A percentile compares a stretch with the other conserved stretches of the same genome.
These are phyloP conservation scores for Apoda limacodes DNA, from an alignment of 2,888 invertebrate species.

Conservation along the genomic window DNA sequence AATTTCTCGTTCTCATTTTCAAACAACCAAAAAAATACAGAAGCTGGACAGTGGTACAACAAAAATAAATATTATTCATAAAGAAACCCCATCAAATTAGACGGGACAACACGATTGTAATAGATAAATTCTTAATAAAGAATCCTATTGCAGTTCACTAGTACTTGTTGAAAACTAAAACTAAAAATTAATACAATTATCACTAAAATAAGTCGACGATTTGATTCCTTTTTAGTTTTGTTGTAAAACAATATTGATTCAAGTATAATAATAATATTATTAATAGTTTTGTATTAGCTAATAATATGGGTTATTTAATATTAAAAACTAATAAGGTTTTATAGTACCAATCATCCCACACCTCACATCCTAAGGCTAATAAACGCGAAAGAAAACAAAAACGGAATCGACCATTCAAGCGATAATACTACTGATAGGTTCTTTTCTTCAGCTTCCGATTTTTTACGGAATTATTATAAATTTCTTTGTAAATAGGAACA, in stretches of 20 bases:
- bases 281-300: conserved; percentile 36
- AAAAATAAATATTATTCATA: too few species aligned
- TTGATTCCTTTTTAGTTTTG: conserved; percentile 28
- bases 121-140: too few species aligned
- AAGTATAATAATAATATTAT: conserved; percentile 32
- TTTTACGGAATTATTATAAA: conserved; percentile 44
- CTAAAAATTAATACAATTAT: conserved; percentile 44
- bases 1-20: conserved; percentile 38
- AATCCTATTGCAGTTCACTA: conserved; percentile 37
- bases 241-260: conserved; percentile 35
- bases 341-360: too few species aligned
- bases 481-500: conserved; percentile 48
- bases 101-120: too few species aligned
- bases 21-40: conserved; percentile 51
- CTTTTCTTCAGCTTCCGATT: conserved; percentile 28
- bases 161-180: conserved; percentile 46
- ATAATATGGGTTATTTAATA: conserved; percentile 46
- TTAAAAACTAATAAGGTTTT: too few species aligned
- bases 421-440: conserved; percentile 33
- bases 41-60: conserved; percentile 43
- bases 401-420: too few species aligned
- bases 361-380: too few species aligned
- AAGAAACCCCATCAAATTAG: too few species aligned
- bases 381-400: too few species aligned
- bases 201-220: conserved; percentile 33